phyloP scores from a whole-genome alignment of 2,888 invertebrate genomes.

The Ashinkailepas kermadecensis region DNA sequence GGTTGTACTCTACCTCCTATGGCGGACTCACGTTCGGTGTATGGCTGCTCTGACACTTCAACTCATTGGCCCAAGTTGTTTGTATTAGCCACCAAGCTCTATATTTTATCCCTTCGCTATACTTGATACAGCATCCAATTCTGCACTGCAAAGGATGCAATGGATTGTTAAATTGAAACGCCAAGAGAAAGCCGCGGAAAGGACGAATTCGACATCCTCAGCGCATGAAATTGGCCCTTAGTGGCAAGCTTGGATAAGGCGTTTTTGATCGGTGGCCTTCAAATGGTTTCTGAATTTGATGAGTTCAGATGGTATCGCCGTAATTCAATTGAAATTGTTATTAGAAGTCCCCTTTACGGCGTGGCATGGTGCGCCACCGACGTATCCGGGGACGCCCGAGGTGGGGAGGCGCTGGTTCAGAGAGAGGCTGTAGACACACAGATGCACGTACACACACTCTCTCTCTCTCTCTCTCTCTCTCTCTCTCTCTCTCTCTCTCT shows the following conservation, averaged over 20 bases:
- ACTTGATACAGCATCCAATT: conserved; percentile 19
- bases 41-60: neutral
- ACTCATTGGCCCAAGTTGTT: neutral
- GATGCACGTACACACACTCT: too few relatives aligned
- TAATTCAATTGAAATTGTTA: conserved; percentile 20
- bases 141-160: conserved; percentile 19
- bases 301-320: conserved; percentile 19
- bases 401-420: too few relatives aligned
- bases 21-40: too few relatives aligned
- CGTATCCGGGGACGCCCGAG: too few relatives aligned
- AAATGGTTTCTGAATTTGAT: conserved; percentile 22
- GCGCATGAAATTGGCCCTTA: conserved; percentile 22
- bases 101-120: conserved; percentile 20
- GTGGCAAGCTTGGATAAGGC: conserved; percentile 18
- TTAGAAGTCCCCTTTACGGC: conserved; percentile 10
- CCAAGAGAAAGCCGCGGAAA: conserved; percentile 20
- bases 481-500: too few relatives aligned
- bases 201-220: conserved; percentile 10
- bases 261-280: conserved; percentile 22
- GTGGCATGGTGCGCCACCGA: neutral
- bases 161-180: conserved; percentile 22
- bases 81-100: conserved; percentile 16
- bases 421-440: too few relatives aligned
- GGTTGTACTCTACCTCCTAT: too few relatives aligned
- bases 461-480: too few relatives aligned